Conservation (phyloP, 2,797 vertebrate species). For the Lepus townsendii region DNA sequence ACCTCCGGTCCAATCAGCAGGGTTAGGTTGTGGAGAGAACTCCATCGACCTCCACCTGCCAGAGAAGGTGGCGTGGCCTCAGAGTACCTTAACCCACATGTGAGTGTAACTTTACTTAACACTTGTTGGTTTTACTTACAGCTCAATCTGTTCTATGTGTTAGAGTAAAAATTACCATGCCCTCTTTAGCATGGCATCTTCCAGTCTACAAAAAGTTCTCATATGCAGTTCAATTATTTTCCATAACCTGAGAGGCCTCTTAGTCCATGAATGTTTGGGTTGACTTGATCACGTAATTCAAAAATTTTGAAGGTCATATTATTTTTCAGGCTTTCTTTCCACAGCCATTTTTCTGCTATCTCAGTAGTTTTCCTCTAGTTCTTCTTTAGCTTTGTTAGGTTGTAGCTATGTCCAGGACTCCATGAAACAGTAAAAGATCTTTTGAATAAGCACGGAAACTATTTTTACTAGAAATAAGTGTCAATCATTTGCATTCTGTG, state of each 20-base stretch:
- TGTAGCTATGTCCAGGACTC: background rate
- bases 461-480: too few species aligned
- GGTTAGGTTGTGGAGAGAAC: accelerated
- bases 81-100: background rate
- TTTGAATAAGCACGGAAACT: background rate
- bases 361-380: background rate
- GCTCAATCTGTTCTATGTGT: background rate
- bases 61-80: too few species aligned
- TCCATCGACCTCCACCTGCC: accelerated
- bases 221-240: background rate
- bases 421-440: background rate
- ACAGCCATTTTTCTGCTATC: background rate
- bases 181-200: background rate
- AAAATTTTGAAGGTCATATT: background rate
- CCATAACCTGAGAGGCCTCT: background rate
- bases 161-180: background rate
- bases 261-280: accelerated
- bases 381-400: background rate
- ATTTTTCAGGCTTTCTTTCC: background rate
- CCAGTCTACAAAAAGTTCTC: background rate
- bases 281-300: background rate
- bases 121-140: background rate
- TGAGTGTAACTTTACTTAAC: background rate
- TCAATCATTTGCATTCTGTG: background rate
- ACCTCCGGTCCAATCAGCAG: too few species aligned